phyloP scores from a whole-genome alignment of 2,888 invertebrate genomes.

The Lissocephala sabroskyi region DNA sequence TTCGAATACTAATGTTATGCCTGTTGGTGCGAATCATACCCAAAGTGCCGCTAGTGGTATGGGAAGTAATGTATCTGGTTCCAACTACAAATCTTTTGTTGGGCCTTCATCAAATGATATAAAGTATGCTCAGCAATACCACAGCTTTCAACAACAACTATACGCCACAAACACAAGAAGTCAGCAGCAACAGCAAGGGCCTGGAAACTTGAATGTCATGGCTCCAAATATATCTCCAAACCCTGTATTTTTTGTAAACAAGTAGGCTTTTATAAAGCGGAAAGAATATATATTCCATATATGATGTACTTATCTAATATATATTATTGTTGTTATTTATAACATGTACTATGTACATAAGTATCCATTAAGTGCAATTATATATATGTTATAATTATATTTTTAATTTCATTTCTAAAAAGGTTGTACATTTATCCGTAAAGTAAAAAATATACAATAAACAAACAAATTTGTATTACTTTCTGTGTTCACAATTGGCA shows the following conservation, averaged over 20 bases:
- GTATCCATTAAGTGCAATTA: no score
- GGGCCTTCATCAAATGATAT: slow-evolving; percentile 91
- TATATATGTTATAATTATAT: no score
- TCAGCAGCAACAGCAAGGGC: slow-evolving; percentile 67
- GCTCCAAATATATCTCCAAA: slow-evolving; percentile 64
- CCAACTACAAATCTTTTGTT: slow-evolving; percentile 77
- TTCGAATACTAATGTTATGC: slow-evolving; percentile 27
- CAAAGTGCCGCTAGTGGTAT: slow-evolving; percentile 30
- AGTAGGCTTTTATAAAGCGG: no score
- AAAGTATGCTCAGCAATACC: slow-evolving; percentile 95
- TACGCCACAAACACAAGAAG: slow-evolving; percentile 89
- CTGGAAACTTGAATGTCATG: slow-evolving; percentile 49
- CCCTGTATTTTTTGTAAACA: slow-evolving; percentile 70
- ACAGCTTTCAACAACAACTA: slow-evolving; percentile 95
- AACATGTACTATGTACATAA: no score
- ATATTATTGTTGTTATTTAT: no score
- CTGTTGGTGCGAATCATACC: slow-evolving; percentile 7
- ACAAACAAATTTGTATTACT: no score
- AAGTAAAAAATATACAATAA: no score
- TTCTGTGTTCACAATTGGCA: no score
- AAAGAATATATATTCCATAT: no score
- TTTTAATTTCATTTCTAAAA: no score
- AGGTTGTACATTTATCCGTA: no score
- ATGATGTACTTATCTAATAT: no score
- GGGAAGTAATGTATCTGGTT: slow-evolving; percentile 33